A percentile compares a stretch with the other conserved stretches of the same genome.
Evolutionary conservation across 2,888 invertebrate species (phyloP).

Genomic region (Teleiodes luculella): DNA sequence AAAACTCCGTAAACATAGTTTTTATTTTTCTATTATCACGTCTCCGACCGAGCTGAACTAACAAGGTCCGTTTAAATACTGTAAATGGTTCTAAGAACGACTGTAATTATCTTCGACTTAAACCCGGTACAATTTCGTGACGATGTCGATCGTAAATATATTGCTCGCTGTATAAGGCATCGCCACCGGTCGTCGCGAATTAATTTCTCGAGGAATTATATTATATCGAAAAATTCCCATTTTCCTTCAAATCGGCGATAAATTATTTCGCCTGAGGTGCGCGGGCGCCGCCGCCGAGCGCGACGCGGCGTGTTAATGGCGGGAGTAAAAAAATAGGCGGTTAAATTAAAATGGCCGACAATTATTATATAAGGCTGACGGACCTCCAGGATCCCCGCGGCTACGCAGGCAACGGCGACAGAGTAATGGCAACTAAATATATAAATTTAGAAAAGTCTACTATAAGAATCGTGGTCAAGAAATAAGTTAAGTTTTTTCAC

Average conservation of each 20-base stretch:
- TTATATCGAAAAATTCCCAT: constrained; percentile 60
- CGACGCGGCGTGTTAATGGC: constrained; percentile 49
- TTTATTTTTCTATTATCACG: constrained; percentile 47
- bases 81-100: constrained; percentile 12
- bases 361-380: constrained; percentile 46
- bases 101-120: not conserved
- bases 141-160: constrained; percentile 29
- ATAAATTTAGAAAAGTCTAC: too few species aligned
- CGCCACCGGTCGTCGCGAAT: constrained; percentile 28
- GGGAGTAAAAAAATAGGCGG: constrained; percentile 41
- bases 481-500: too few species aligned
- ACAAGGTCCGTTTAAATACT: constrained; percentile 30
- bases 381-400: constrained; percentile 26
- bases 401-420: not conserved
- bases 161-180: constrained; percentile 35
- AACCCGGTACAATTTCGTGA: constrained; percentile 3
- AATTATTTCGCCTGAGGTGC: constrained; percentile 59
- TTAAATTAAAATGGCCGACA: constrained; percentile 59
- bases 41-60: constrained; percentile 26
- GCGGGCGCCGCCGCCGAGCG: constrained; percentile 49
- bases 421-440: not conserved
- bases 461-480: too few species aligned
- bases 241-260: constrained; percentile 66
- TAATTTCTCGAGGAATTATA: constrained; percentile 37
- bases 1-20: constrained; percentile 30